Conservation (phyloP, 2,888 invertebrate species). For the Selenia dentaria region DNA sequence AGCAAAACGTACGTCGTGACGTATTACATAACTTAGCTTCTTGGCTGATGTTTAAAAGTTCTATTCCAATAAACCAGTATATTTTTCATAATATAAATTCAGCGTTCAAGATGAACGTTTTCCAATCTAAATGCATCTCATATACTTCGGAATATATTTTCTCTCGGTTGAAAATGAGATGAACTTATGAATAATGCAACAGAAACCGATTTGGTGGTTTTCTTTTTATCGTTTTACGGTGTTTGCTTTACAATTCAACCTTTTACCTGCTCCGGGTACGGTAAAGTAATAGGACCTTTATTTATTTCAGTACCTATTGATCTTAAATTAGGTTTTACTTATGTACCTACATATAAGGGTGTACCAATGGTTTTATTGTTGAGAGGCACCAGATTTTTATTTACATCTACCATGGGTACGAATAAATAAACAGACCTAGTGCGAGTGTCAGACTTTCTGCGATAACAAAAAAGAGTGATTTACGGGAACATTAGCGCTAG, state of each 20-base stretch:
- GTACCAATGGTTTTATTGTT: too few relatives aligned
- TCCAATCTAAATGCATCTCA: constrained; percentile 34
- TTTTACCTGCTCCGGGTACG: constrained; percentile 20
- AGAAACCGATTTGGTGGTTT: constrained; percentile 33
- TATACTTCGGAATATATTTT: constrained; percentile 32
- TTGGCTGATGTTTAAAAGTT: not conserved
- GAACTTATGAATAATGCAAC: constrained; percentile 36
- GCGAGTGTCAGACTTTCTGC: too few relatives aligned
- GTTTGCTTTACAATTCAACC: constrained; percentile 31
- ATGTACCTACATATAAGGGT: too few relatives aligned
- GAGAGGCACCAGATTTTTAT: too few relatives aligned
- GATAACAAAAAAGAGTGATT: too few relatives aligned
- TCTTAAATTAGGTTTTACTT: too few relatives aligned
- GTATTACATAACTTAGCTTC: not conserved
- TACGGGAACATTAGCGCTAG: too few relatives aligned
- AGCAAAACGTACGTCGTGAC: too few relatives aligned
- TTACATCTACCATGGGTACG: too few relatives aligned
- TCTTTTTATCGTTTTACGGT: constrained; percentile 31
- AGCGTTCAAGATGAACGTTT: constrained; percentile 24
- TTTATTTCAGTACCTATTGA: not conserved
- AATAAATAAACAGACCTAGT: too few relatives aligned
- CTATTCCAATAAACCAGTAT: constrained; percentile 1
- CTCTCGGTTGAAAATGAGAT: constrained; percentile 32
- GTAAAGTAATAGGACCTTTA: constrained; percentile 15
- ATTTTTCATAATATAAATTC: constrained; percentile 21